Base-by-base conservation (phyloP, 2,113 vertebrate genomes). In the Nibea coibor region DNA sequence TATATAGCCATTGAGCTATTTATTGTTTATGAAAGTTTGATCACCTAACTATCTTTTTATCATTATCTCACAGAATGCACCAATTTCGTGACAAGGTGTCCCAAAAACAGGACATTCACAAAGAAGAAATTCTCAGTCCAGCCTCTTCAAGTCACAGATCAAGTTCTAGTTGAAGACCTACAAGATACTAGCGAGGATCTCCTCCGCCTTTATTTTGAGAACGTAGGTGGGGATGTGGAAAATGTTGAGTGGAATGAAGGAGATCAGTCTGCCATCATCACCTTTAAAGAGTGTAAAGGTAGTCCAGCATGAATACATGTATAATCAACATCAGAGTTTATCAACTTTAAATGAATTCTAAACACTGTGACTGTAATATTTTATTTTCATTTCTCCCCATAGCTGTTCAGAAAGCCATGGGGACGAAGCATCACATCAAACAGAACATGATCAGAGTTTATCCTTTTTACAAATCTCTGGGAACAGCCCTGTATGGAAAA, bases 401-500 rank as follows among this genome's bases (percentile, higher is more conserved):
- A 95, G 95, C 42, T 88, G 89, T 85, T 43, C 61, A 83, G 3
- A 81, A 64, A 59, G 76, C 94, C 56, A 14, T 86, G 1, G 66
- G 80, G 53, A 83, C 76, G 66, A 84, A 85, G 22, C 96, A 96
- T 82, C 47, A 19, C 0, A 89, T 97, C 71, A 87, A 87, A 51
- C 82, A 90, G 28, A 87, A 87, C 8, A 92, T 92, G 0, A 77
- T 98, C 48, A 95, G 67, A 66, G 94, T 97, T 76, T 96, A 96
- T 81, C 96, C 96, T 4, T 97, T 96, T 87, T 97, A 96, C 7
- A 2, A 70, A 16, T 95, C 94, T 0, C 80, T 98, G 93, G 94
- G 93, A 74, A 83, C 88, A 39, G 95, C 96, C n/a, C 89, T 98
- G 0, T 98, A 97, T 61, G 97, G 97, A 6, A 94, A 95, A 81